Evolutionary conservation across 2,113 vertebrate species (phyloP), one percentile per base, ranked within the genome.

Genomic region (Anolis carolinensis): DNA sequence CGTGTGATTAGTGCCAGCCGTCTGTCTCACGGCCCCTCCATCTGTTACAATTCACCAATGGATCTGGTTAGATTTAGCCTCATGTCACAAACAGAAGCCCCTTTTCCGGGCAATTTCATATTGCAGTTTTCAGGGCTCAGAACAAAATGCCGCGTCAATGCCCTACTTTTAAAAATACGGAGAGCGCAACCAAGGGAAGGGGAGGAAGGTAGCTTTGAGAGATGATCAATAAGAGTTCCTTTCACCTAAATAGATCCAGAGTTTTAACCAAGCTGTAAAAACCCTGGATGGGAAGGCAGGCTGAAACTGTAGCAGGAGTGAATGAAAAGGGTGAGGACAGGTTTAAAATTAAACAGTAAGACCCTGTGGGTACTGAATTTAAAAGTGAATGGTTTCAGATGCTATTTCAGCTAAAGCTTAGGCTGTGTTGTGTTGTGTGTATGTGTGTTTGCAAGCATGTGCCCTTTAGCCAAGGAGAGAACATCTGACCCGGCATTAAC

Each of bases 1-100:
- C 96, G 96, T 97, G 95, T 96, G 95, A 97, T 97, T 97, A 95
- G 95, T 96, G 93, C 90, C 96, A 95, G 95, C 96, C 95, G 96
- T 97, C 96, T 96, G 93, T 95, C 96, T 95, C 93, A 93, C 96
- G 95, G 92, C 93, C 95, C 95, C 95, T 96, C 97, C 97, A 98
- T 98, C 98, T 98, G 98, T 97, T 96, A 95, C 94, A 90, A 94
- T 95, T 96, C 95, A 95, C 95, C 95, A 96, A 93, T 96, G 96
- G 95, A 97, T 96, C 94, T 96, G 96, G 93, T 97, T 97, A 97
- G 95, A 96, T 94, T 95, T 96, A 94, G 95, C 87, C 96, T 96
- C 95, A 91, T 96, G 96, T 96, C 96, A 96, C 96, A 96, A 95
- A 96, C 95, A 95, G 93, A 96, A 96, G 96, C 96, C 96, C 94